These are phyloP conservation scores for Celastrina argiolus DNA, from an alignment of 2,888 invertebrate species.

Conservation along the genomic window DNA sequence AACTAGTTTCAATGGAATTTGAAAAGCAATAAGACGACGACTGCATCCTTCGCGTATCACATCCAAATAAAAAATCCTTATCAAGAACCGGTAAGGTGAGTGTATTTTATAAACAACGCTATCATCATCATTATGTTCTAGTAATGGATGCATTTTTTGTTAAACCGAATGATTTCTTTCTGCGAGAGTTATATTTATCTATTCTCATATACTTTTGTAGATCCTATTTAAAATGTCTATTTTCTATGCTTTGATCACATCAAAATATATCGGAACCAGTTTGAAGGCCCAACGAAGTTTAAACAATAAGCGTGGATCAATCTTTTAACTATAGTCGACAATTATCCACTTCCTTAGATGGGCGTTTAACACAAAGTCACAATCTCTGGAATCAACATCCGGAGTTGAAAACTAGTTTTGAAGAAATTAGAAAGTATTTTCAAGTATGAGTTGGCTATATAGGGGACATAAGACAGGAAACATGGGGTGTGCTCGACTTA, in stretches of 20 bases:
- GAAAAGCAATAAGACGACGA: constrained; percentile 24
- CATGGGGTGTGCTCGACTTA: constrained; percentile 66
- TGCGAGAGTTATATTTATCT: not conserved
- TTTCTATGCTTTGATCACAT: not conserved
- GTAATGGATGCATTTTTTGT: not conserved
- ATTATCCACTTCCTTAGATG: constrained; percentile 6
- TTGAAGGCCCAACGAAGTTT: not conserved
- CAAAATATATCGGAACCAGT: not conserved
- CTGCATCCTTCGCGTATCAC: constrained; percentile 23
- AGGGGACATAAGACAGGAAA: constrained; percentile 63
- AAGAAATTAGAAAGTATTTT: constrained; percentile 40
- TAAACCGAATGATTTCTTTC: constrained; percentile 9
- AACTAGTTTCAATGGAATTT: constrained; percentile 25
- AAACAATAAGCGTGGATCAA: not conserved
- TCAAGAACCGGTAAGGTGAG: constrained; percentile 12
- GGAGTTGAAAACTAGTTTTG: constrained; percentile 38
- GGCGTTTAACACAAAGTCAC: constrained; percentile 18
- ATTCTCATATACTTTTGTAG: not conserved
- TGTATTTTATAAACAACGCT: constrained; percentile 11
- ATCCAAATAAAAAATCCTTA: constrained; percentile 18
- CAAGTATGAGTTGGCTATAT: constrained; percentile 49
- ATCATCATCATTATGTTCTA: not conserved
- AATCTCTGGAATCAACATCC: constrained; percentile 25
- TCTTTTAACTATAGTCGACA: not conserved
- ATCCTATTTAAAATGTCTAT: not conserved